Percentiles rank a stretch among this genome's conserved stretches.
Conservation (phyloP, 2,113 vertebrate species). For the Colistium nudipinnis region DNA sequence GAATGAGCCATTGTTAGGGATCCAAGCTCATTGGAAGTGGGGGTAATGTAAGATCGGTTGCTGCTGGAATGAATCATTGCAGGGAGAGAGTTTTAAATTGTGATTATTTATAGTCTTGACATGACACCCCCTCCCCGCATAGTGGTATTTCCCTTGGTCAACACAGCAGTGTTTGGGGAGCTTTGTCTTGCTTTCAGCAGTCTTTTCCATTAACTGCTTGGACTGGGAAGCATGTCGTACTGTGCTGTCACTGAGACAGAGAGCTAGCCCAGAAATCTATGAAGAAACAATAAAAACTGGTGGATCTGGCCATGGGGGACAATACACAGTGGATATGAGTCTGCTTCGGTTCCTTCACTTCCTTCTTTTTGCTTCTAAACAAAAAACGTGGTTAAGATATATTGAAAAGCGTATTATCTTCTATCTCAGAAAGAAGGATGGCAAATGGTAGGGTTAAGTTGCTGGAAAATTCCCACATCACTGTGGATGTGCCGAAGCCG, state of each 20-base stretch:
- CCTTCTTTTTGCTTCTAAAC: not conserved
- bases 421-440: not conserved
- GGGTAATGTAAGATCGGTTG: constrained; percentile 45
- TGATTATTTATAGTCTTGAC: constrained; percentile 80
- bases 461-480: constrained; percentile 6
- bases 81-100: constrained; percentile 61
- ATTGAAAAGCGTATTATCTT: not conserved
- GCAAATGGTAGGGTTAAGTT: not conserved
- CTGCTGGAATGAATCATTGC: constrained; percentile 57
- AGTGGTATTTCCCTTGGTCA: constrained; percentile 80
- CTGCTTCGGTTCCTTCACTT: not conserved
- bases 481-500: constrained; percentile 19
- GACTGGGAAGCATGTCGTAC: constrained; percentile 38
- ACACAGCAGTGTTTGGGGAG: constrained; percentile 75
- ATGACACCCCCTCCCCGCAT: constrained; percentile 75
- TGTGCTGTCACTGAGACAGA: constrained; percentile 36
- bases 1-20: constrained; percentile 67
- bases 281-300: not conserved
- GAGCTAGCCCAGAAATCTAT: constrained; percentile 25
- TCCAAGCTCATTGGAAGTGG: constrained; percentile 63
- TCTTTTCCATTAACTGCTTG: constrained; percentile 56
- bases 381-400: not conserved
- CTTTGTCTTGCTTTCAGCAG: constrained; percentile 69
- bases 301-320: not conserved
- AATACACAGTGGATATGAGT: not conserved